Percentiles rank a stretch among this genome's conserved stretches.
These are phyloP conservation scores for Tychaedon coryphoeus DNA, from an alignment of 2,113 vertebrate species.

Conservation along the genomic window DNA sequence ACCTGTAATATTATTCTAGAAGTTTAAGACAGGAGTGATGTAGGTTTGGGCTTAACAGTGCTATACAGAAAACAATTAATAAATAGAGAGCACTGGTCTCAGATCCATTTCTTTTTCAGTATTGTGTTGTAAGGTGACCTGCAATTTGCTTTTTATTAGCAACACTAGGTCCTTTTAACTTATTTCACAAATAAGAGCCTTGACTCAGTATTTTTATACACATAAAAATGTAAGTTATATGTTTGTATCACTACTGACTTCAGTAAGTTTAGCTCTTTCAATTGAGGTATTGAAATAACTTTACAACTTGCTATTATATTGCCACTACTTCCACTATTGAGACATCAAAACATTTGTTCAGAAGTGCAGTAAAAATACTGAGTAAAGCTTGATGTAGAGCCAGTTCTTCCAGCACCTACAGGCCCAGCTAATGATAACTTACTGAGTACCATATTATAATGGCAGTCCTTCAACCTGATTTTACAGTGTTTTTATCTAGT, in stretches of 20 bases:
- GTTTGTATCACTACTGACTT: not conserved
- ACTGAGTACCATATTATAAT: not conserved
- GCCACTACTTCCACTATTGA: not conserved
- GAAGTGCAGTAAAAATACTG: not conserved
- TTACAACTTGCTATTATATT: not conserved
- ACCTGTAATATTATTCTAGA: not conserved
- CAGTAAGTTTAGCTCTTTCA: not conserved
- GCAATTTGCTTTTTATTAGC: not conserved
- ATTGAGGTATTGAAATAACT: not conserved
- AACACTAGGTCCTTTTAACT: not conserved
- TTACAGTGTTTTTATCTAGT: not conserved
- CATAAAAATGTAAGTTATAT: not conserved
- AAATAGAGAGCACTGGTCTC: not conserved
- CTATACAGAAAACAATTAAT: not conserved
- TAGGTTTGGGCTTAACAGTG: not conserved
- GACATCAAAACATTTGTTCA: not conserved
- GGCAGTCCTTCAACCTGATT: not conserved
- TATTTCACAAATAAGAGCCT: not conserved
- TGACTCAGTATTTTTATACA: not conserved
- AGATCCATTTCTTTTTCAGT: not conserved
- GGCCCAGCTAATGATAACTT: not conserved
- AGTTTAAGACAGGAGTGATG: not conserved
- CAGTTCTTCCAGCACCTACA: not conserved
- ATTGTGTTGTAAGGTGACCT: not conserved
- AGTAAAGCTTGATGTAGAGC: not conserved